A percentile compares a stretch with the other conserved stretches of the same genome.
These are phyloP conservation scores for Asbolus verrucosus DNA, from an alignment of 1,140 invertebrate species.

Conservation along the genomic window DNA sequence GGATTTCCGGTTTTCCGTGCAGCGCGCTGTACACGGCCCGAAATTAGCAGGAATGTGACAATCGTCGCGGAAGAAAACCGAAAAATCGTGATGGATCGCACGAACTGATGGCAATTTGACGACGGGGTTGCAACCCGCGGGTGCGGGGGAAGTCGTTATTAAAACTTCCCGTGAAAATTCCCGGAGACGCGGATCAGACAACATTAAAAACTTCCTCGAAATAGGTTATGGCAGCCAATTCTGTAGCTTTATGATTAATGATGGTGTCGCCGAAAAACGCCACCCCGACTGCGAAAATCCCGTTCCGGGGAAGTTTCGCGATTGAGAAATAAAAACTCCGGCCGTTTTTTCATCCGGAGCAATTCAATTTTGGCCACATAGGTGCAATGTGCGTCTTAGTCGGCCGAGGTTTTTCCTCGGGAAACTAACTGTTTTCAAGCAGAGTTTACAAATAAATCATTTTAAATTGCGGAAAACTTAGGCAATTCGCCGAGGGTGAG, in stretches of 20 bases:
- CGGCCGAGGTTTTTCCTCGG: background rate
- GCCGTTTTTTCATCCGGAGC: background rate
- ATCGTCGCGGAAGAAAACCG: slow-evolving; percentile 15
- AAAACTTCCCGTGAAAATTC: slow-evolving; percentile 32
- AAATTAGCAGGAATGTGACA: slow-evolving; percentile 5
- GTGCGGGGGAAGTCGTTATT: slow-evolving; percentile 16
- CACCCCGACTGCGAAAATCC: slow-evolving; percentile 19
- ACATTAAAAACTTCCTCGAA: slow-evolving; percentile 31
- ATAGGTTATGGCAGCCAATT: slow-evolving; percentile 37
- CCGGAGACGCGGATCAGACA: slow-evolving; percentile 21
- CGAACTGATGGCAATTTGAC: slow-evolving; percentile 18
- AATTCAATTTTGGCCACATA: slow-evolving; percentile 24
- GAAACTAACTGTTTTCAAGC: slow-evolving; percentile 16
- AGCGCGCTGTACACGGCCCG: too few relatives aligned
- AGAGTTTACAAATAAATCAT: slow-evolving; percentile 24
- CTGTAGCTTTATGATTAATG: slow-evolving; percentile 29
- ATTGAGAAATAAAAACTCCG: slow-evolving; percentile 12
- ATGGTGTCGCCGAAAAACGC: background rate
- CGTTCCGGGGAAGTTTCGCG: background rate
- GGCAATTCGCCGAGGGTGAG: slow-evolving; percentile 29
- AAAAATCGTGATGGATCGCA: slow-evolving; percentile 30
- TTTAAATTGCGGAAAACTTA: slow-evolving; percentile 15
- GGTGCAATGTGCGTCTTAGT: slow-evolving; percentile 8
- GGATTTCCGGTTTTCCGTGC: too few relatives aligned
- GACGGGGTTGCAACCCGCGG: slow-evolving; percentile 2